Base-by-base conservation (phyloP, 2,113 vertebrate genomes). In the human (Homo sapiens) region DNA sequence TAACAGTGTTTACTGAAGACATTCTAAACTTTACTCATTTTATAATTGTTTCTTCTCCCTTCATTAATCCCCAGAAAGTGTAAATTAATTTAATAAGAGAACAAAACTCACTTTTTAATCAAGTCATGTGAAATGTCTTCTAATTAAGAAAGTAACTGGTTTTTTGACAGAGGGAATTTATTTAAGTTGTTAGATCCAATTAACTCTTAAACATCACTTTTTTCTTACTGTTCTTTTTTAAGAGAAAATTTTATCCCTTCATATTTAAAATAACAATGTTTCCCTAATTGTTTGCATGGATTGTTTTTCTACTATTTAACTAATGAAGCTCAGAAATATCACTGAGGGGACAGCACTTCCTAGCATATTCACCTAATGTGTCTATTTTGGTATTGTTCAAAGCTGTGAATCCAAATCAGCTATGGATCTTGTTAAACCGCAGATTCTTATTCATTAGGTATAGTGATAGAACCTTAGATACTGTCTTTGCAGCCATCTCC, bases 1-100 rank as follows among this genome's bases (percentile, higher is more conserved):
- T 98, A 98, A 89, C 43, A 72, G 22, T 90, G 96, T 64, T 83
- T 83, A 89, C 14, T 50, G 75, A 95, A 97, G 59, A 97, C 61
- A 92, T 52, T 92, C 73, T 91, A 89, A 97, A 84, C 23, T 95
- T 35, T 72, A 55, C 7, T 87, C 66, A 96, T 89, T 93, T 97
- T 97, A 30, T 90, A 76, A 93, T 88, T 79, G 59, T 48, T 96
- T 78, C 32, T 96, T 96, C 25, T 79, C 68, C 90, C 90, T 82
- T 87, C 73, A 78, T 45, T 50, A 95, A 90, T 25, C 45, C 32
- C 40, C 76, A 93, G 38, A 55, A 96, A 93, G 43, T 82, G 50
- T 9, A 86, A 97, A 92, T 17, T 89, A 92, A 88, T 68, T 83
- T 89, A 59, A 82, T 70, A 93, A 89, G 82, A 0, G 0, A 93